Evolutionary conservation across 2,113 vertebrate species (phyloP), one percentile per base, ranked within the genome.

Genomic region (Antidorcas marsupialis): DNA sequence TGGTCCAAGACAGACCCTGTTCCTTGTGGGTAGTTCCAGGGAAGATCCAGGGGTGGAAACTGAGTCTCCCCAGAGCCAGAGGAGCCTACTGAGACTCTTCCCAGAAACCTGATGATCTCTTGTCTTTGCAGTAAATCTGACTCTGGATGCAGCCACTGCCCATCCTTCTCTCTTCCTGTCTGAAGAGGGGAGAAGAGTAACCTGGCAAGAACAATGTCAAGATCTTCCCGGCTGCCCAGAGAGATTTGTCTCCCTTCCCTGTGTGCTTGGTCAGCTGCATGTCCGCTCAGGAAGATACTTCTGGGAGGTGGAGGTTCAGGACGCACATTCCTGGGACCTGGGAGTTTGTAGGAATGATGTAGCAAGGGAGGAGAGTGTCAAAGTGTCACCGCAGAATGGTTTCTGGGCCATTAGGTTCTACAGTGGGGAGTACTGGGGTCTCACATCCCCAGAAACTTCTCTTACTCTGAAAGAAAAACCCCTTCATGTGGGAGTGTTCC

Each of bases 101-200:
- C 50, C 15, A 30, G 23, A 36, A 67, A 30, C 13, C 30, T 60
- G 33, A 74, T 13, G 5, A 4, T 33, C 9, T 19, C 3, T 43
- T 96, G 1, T 96, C 36, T 86, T 59, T 89, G 23, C 47, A 96
- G 88, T 60, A 6, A 57, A 30, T 2, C 0, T 96, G 28, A 74
- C 59, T 10, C 82, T 96, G 88, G 96, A 95, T 71, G 71, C 52
- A 91, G 23, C 9, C 39, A 92, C 88, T 50, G 83, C 93, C 53
- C 96, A 96, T 74, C 33, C 71, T 87, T 4, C 23, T 2, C 93
- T 96, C 43, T 23, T 27, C 4, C 1, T 92, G 10, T 91, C 71
- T 92, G 82, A 87, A 55, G 5, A 95, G 0, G 1, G 21, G 1
- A 87, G 25, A 62, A n/a, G 1, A 74, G 28, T 96, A 30, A 64